A percentile compares a stretch with the other conserved stretches of the same genome.
These are phyloP conservation scores for Phalloptychus januarius DNA, from an alignment of 2,797 vertebrate genomes.

Conservation along the genomic window DNA sequence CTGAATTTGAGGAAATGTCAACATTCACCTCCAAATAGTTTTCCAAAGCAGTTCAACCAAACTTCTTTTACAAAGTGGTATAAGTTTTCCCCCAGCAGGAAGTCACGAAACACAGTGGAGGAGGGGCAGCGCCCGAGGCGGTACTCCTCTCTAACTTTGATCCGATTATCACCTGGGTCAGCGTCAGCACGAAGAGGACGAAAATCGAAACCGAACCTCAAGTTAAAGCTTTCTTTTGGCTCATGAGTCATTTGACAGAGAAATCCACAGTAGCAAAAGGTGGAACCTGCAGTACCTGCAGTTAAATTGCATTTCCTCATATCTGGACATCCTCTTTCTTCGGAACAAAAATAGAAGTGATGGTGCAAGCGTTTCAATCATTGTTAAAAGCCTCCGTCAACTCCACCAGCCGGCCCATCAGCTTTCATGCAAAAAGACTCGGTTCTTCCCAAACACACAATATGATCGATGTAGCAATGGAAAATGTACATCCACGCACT, in stretches of 20 bases:
- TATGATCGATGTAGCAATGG: neutral
- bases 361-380: neutral
- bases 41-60: neutral
- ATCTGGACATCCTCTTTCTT: neutral
- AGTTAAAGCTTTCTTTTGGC: neutral
- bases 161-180: constrained; percentile 67
- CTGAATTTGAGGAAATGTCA: constrained; percentile 9
- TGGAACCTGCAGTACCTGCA: neutral
- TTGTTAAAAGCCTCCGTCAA: constrained; percentile 11
- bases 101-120: neutral
- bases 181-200: constrained; percentile 32
- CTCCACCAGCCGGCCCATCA: constrained; percentile 13
- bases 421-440: constrained; percentile 8
- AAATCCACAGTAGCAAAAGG: neutral
- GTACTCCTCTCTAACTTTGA: constrained; percentile 58
- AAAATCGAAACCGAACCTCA: constrained; percentile 35
- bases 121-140: constrained; percentile 42
- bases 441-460: constrained; percentile 9
- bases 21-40: neutral
- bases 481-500: neutral
- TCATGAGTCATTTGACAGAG: too few species aligned
- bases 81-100: neutral
- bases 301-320: constrained; percentile 10
- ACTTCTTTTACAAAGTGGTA: neutral
- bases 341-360: neutral